A percentile compares a stretch with the other conserved stretches of the same genome.
Evolutionary conservation across 1,140 invertebrate genomes (phyloP).

Genomic region (Chironomus tepperi): DNA sequence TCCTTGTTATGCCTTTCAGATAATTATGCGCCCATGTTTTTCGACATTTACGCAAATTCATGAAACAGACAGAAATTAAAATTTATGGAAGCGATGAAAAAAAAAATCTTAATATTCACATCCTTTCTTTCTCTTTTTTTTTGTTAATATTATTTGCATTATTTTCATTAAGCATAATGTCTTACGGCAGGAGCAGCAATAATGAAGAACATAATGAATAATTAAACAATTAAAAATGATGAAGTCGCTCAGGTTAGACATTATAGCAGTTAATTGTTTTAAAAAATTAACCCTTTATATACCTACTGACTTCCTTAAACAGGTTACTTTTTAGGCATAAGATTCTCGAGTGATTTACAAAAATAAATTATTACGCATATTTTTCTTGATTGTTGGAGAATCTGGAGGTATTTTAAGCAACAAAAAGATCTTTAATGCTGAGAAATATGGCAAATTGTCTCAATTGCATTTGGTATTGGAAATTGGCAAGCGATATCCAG

Average conservation of each 20-base stretch:
- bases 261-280: neutral
- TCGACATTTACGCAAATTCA: conserved; percentile 12
- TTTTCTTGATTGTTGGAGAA: neutral
- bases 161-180: neutral
- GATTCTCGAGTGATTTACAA: too few species aligned
- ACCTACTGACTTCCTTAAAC: too few species aligned
- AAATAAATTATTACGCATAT: too few species aligned
- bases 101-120: neutral
- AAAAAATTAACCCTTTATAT: neutral
- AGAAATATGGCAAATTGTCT: too few species aligned
- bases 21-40: conserved; percentile 12
- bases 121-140: too few species aligned
- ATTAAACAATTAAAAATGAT: conserved; percentile 10
- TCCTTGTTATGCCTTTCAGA: conserved; percentile 12
- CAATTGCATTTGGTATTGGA: too few species aligned
- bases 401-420: too few species aligned
- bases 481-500: too few species aligned
- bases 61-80: conserved; percentile 11
- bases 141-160: too few species aligned
- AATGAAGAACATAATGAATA: conserved; percentile 8
- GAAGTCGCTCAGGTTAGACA: neutral
- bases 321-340: too few species aligned
- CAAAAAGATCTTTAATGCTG: too few species aligned
- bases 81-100: neutral
- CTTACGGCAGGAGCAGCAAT: neutral